Base-by-base conservation (phyloP, 2,113 vertebrate species). In the Sinocyclocheilus grahami region DNA sequence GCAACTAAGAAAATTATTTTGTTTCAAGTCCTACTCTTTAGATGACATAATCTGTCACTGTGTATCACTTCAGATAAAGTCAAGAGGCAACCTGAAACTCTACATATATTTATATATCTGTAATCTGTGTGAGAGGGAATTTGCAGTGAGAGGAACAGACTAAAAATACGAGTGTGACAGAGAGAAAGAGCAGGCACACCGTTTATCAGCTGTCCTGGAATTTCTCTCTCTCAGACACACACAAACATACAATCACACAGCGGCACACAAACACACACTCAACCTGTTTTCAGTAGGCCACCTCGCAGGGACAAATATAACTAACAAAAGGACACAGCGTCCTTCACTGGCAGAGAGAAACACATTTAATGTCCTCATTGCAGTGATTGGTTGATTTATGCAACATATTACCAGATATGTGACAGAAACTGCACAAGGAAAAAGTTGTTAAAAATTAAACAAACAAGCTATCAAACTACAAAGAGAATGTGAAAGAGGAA, bases 101-200 rank as follows among this genome's bases (percentile, higher is more conserved):
- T 42, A 30, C 18, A 65, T 72, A n/a, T 62, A 14, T 86, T 85
- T 86, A n/a, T 79, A 46, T 51, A 63, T 84, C n/a, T 76, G 39
- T 42, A 37, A 37, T 37, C 37, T 5, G 4, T 37, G 39, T 58
- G 14, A 82, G 20, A 74, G 48, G 77, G 81, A 86, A 88, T 90
- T 80, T 86, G 33, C 88, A 85, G 77, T 74, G 72, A 93, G 84
- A 91, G 87, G 78, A 88, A 71, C 74, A 77, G 18, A 87, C 94
- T 95, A 95, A 94, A 95, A 94, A 95, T 95, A 95, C 33, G 72
- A 80, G 87, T 89, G 88, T 87, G 92, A 69, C 51, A 18, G 22
- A 51, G 60, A 79, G 71, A 69, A n/a, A 87, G 14, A 72, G 53
- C 85, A 86, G 65, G 39, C 76, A 39, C 65, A 37, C 39, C 51